A percentile compares a stretch with the other conserved stretches of the same genome.
These are phyloP conservation scores for Drosophila kanekoi DNA, from an alignment of 2,888 invertebrate genomes.

Conservation along the genomic window DNA sequence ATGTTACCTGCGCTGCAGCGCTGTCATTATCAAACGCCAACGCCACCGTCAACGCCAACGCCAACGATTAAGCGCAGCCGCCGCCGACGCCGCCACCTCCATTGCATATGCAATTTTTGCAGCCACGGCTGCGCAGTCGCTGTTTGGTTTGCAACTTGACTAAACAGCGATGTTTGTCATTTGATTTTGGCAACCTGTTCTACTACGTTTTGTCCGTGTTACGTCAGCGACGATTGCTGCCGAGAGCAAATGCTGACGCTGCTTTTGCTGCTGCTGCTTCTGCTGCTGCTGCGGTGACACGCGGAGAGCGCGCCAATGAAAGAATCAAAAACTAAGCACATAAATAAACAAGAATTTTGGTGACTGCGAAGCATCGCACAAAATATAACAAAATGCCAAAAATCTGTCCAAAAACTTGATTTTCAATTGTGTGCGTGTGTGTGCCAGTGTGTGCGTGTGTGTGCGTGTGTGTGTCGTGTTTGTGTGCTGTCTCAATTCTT, in stretches of 20 bases:
- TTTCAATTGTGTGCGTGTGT: slow-evolving; percentile 27
- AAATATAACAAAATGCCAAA: slow-evolving; percentile 40
- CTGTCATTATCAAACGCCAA: slow-evolving; percentile 13
- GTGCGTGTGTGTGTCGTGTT: slow-evolving; percentile 4
- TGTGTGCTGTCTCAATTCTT: slow-evolving; percentile 26
- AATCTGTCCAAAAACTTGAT: slow-evolving; percentile 52
- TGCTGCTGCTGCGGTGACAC: slow-evolving; percentile 13
- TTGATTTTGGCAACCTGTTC: slow-evolving; percentile 44
- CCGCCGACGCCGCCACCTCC: slow-evolving; percentile 26
- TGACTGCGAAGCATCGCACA: slow-evolving; percentile 16
- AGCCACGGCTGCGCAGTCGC: slow-evolving; percentile 2
- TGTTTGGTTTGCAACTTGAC: slow-evolving; percentile 31
- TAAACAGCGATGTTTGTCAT: slow-evolving; percentile 31
- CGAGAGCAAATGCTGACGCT: slow-evolving; percentile 4
- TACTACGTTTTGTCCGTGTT: slow-evolving; percentile 20
- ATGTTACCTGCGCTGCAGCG: slow-evolving; percentile 46
- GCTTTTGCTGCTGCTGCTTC: not conserved
- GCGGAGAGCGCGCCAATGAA: slow-evolving; percentile 14
- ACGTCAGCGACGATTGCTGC: slow-evolving; percentile 30
- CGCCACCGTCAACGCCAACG: slow-evolving; percentile 19
- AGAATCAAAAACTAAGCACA: slow-evolving; percentile 29
- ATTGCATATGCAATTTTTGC: slow-evolving; percentile 22
- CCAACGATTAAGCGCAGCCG: slow-evolving; percentile 4
- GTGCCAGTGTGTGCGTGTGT: slow-evolving; percentile 7
- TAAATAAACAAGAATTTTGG: slow-evolving; percentile 31